phyloP scores from a whole-genome alignment of 2,888 invertebrate genomes.

The Phania funesta region DNA sequence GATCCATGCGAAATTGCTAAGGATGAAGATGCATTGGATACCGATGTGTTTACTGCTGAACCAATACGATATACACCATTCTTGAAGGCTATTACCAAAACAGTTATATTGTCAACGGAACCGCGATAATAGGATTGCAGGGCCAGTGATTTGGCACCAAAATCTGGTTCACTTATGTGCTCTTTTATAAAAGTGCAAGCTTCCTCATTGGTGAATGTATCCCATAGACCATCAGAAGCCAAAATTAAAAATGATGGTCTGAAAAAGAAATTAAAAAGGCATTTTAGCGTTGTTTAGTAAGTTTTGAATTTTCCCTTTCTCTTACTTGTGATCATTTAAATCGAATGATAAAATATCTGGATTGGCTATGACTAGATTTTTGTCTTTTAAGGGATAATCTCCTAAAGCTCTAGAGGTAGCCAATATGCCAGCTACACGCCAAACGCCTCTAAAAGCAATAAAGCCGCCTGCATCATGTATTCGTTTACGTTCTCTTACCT shows the following conservation, averaged over 20 bases:
- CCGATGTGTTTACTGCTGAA: conserved; percentile 44
- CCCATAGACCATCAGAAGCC: conserved; percentile 98
- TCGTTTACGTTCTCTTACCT: conserved; percentile 93
- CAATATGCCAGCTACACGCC: conserved; percentile 96
- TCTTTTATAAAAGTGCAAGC: conserved; percentile 94
- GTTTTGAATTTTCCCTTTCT: background rate
- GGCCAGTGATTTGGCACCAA: conserved; percentile 94
- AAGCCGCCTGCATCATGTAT: conserved; percentile 98
- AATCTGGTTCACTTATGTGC: conserved; percentile 90
- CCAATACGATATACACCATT: conserved; percentile 80
- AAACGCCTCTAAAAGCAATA: conserved; percentile 96
- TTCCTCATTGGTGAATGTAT: conserved; percentile 96
- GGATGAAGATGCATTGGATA: conserved; percentile 41
- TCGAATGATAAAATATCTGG: conserved; percentile 97
- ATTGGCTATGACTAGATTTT: conserved; percentile 95
- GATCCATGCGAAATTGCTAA: background rate
- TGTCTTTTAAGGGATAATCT: conserved; percentile 96
- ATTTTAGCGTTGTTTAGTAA: background rate
- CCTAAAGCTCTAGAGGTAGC: conserved; percentile 97
- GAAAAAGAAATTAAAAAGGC: conserved; percentile 47
- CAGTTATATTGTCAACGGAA: conserved; percentile 97
- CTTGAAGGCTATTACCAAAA: conserved; percentile 92
- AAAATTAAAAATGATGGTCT: conserved; percentile 92
- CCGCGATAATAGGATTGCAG: conserved; percentile 95
- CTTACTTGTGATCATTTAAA: conserved; percentile 87